Base-by-base conservation (phyloP, 2,797 vertebrate genomes). In the Malacoctenus gilli region DNA sequence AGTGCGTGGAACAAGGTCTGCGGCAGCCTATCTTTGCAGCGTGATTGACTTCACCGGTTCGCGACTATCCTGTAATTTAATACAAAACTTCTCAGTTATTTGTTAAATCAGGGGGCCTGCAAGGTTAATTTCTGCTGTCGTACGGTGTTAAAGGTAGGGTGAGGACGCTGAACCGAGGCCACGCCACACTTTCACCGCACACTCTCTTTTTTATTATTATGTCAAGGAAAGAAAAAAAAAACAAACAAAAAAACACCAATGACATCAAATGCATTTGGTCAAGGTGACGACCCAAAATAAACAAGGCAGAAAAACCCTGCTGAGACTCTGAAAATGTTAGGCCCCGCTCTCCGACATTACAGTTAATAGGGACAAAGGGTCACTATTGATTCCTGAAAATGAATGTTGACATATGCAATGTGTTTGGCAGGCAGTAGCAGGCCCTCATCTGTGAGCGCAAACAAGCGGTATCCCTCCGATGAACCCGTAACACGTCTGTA, bases 321-420 rank as follows among this genome's bases (percentile, higher is more conserved):
- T 1, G 48, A n/a, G 62, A 74, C 52, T 25, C 3, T 21, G 52
- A 76, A n/a, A 59, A 41, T 54, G 48, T 64, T 58, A 59, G 16
- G 51, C 43, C 25, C 54, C 39, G 22, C 68, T 71, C 56, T 74
- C 59, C 52, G 30, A 71, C 63, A 42, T 74, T 70, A 68, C 50
- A 72, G 43, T 72, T 47, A 63, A 39, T 67, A 13, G 42, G 74
- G 70, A 62, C 70, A 80, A 81, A 80, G 56, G 68, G 67, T 77
- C 75, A 63, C 50, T 36, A 72, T 79, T 64, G 74, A 76, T 84
- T 70, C 18, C 32, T 66, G 39, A 37, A 64, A 79, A 79, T 41
- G 40, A 54, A 79, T 78, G 77, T 78, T 86, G 85, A 86, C 79
- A 77, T 59, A 59, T 52, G 55, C 57, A 44, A 36, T 47, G 50